phyloP scores from a whole-genome alignment of 2,888 invertebrate species.

The Synanthedon vespiformis region DNA sequence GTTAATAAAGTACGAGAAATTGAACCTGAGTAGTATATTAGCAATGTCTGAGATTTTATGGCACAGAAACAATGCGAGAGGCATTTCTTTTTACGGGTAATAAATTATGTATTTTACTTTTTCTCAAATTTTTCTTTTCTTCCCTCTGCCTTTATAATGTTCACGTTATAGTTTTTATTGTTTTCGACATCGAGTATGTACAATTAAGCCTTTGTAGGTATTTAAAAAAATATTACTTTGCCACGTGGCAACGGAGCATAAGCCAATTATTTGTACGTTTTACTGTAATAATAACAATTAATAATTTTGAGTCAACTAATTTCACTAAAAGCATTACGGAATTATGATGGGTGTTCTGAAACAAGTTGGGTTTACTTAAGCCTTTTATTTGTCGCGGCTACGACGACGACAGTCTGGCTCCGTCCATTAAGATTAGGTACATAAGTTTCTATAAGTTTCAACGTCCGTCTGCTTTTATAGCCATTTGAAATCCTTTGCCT shows the following conservation, averaged over 20 bases:
- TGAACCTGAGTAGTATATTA: background rate
- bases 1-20: background rate
- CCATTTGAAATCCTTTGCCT: background rate
- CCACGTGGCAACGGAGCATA: too few species aligned
- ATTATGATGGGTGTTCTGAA: too few species aligned
- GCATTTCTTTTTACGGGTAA: background rate
- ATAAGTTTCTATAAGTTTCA: conserved; percentile 2
- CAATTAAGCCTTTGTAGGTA: too few species aligned
- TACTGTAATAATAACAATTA: too few species aligned
- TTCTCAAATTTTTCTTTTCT: too few species aligned
- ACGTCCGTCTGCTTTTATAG: background rate
- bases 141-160: too few species aligned
- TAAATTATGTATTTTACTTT: background rate
- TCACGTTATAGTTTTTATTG: too few species aligned
- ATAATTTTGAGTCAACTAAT: too few species aligned
- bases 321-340: too few species aligned
- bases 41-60: background rate
- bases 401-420: conserved; percentile 10
- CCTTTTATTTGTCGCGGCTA: background rate
- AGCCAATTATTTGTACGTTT: too few species aligned
- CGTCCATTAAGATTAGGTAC: conserved; percentile 21
- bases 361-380: background rate
- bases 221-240: too few species aligned
- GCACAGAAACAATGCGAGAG: background rate
- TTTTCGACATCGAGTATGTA: too few species aligned